Base-by-base conservation (phyloP, 2,888 invertebrate genomes). In the Pherbina coryleti region DNA sequence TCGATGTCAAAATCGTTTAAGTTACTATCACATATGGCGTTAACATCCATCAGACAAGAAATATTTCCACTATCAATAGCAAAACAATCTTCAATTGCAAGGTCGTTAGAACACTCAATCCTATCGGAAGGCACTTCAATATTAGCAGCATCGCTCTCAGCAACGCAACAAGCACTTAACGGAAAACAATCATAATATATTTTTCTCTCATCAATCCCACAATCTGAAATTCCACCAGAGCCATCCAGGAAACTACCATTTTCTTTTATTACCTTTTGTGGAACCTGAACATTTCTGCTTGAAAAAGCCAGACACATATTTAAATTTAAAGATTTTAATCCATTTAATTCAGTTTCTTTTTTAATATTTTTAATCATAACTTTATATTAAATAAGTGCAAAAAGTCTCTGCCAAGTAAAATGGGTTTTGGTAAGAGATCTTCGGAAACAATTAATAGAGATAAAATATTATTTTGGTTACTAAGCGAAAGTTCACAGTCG, bases 361-460 rank as follows among this genome's bases (percentile, higher is more conserved):
- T 51, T 17, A 53, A 71, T 28, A 22, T 19, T 17, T 55, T 55
- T 71, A 28, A 14, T 19, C 22, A 72, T 17, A 9, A 31, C 11
- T 34, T 57, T 57, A 34, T 72, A n/a, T 14, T 34, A 25, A 72
- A 57, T 19, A 31, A 11, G 34, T 72, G 28, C 2, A 72, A 34
- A 57, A 57, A 34, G 34, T 57, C 37, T 57, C 72, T 19, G 3
- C 72, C 37, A n/a, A 72, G 37, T 11, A 72, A 31, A 22, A 72
- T n/a, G 2, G 60, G n/a, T n/a, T 4, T 57, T 3, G 72, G 19
- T 17, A 72, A n/a, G 5, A 55, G 19, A n/a, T 55, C 57, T 7
- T 72, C 55, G n/a, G 72, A 57, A 14, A 72, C 72, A 7, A 72
- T 57, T 34, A 72, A 57, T 17, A n/a, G 79, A 79, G 37, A 80